Evolutionary conservation across 2,888 invertebrate genomes (phyloP).

Genomic region (Drosophila paranaensis): DNA sequence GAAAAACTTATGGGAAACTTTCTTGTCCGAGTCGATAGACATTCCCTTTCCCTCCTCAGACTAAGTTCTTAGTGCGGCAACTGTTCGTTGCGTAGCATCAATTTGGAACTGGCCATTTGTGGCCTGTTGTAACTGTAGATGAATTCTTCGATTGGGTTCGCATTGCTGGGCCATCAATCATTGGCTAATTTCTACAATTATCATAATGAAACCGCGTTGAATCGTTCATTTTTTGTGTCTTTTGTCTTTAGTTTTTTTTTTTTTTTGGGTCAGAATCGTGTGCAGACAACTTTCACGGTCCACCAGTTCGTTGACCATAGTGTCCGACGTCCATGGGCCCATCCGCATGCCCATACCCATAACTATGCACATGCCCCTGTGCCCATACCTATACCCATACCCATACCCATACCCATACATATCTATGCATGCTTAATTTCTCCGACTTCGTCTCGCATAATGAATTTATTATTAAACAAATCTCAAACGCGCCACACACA

Average conservation of each 20-base stretch:
- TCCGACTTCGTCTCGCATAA: slow-evolving; percentile 66
- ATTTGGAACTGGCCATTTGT: background rate
- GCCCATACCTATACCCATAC: background rate
- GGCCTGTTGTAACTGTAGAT: slow-evolving; percentile 10
- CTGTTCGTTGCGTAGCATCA: slow-evolving; percentile 7
- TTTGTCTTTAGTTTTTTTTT: slow-evolving; percentile 35
- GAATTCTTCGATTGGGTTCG: background rate
- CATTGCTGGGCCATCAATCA: slow-evolving; percentile 26
- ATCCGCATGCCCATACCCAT: slow-evolving; percentile 24
- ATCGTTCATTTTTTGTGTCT: slow-evolving; percentile 22
- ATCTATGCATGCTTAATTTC: slow-evolving; percentile 77
- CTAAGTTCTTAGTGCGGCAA: background rate
- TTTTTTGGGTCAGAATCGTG: slow-evolving; percentile 76
- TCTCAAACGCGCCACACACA: slow-evolving; percentile 68
- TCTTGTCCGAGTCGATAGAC: background rate
- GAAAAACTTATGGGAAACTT: background rate
- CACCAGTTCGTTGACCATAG: slow-evolving; percentile 77
- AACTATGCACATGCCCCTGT: slow-evolving; percentile 13
- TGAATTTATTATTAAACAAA: slow-evolving; percentile 80
- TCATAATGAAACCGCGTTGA: slow-evolving; percentile 54
- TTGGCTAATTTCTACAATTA: slow-evolving; percentile 62
- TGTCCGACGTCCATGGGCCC: slow-evolving; percentile 36
- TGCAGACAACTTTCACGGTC: slow-evolving; percentile 72
- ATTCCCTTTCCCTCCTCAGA: background rate
- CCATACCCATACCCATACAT: slow-evolving; percentile 35